These are phyloP conservation scores for Rynchops niger DNA, from an alignment of 2,113 vertebrate species.

Conservation along the genomic window DNA sequence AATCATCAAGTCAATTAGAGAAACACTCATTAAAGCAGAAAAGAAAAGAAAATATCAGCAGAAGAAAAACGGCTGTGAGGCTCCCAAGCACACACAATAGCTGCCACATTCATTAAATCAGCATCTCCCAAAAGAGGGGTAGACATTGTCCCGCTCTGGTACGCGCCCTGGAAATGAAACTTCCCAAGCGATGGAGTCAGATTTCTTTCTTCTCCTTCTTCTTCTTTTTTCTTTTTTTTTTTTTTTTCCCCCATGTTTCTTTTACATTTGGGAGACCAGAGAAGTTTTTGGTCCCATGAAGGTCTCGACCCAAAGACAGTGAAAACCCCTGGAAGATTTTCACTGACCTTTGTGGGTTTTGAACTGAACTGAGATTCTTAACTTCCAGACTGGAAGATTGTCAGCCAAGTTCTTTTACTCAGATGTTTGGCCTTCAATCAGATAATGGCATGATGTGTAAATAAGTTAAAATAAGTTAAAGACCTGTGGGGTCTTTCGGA, in stretches of 20 bases:
- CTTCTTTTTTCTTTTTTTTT: neutral
- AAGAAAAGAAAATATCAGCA: slow-evolving; percentile 40
- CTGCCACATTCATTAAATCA: slow-evolving; percentile 49
- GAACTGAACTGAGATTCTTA: neutral
- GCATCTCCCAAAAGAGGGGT: neutral
- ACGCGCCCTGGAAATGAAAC: neutral
- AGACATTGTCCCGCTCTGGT: neutral
- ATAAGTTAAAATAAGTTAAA: neutral
- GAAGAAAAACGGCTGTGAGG: slow-evolving; percentile 40
- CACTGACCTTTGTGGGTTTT: neutral
- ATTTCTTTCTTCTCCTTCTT: neutral
- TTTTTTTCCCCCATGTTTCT: neutral
- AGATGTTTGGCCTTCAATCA: neutral
- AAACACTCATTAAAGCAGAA: slow-evolving; percentile 71
- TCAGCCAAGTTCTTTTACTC: neutral
- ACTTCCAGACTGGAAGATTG: neutral
- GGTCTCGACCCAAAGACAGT: neutral
- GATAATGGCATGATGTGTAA: neutral
- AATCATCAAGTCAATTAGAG: slow-evolving; percentile 77
- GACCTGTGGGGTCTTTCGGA: neutral
- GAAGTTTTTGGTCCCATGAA: neutral
- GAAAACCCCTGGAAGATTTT: neutral
- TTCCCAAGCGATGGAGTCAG: neutral
- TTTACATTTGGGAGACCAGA: neutral
- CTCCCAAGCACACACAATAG: slow-evolving; percentile 58